Conservation (phyloP, 2,888 invertebrate species). For the Lepeophtheirus nordmannii region DNA sequence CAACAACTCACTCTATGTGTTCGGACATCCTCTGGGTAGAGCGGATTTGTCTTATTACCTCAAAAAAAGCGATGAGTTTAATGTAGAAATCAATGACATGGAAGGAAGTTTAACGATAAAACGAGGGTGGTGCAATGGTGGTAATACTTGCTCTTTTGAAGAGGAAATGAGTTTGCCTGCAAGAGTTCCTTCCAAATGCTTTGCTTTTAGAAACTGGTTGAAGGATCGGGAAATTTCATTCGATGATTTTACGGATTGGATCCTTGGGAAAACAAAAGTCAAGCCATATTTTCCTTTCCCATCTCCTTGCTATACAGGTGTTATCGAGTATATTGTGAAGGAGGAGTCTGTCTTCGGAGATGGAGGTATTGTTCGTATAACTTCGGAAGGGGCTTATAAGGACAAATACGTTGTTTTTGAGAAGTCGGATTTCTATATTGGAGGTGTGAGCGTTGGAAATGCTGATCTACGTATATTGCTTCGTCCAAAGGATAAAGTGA, state of each 20-base stretch:
- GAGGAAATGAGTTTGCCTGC: not conserved
- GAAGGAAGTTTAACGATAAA: not conserved
- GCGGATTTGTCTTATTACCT: not conserved
- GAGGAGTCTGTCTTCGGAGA: not conserved
- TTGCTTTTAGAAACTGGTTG: not conserved
- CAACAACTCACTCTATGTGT: not conserved
- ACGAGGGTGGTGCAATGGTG: not conserved
- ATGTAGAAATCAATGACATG: not conserved
- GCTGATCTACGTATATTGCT: not conserved
- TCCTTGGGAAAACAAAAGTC: not conserved
- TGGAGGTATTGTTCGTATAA: not conserved
- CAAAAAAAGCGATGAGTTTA: not conserved
- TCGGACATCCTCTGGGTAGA: not conserved
- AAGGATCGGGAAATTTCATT: not conserved
- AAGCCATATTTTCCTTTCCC: not conserved
- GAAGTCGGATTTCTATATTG: not conserved
- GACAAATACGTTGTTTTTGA: not conserved
- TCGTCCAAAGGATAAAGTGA: not conserved
- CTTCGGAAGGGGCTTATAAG: not conserved
- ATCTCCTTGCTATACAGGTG: not conserved
- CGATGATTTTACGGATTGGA: not conserved
- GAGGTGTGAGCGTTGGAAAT: not conserved
- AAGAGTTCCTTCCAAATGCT: not conserved
- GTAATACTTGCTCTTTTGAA: not conserved
- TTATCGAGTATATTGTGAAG: not conserved